These are phyloP conservation scores for Odontophorus gujanensis DNA, from an alignment of 2,113 vertebrate genomes.

Conservation along the genomic window DNA sequence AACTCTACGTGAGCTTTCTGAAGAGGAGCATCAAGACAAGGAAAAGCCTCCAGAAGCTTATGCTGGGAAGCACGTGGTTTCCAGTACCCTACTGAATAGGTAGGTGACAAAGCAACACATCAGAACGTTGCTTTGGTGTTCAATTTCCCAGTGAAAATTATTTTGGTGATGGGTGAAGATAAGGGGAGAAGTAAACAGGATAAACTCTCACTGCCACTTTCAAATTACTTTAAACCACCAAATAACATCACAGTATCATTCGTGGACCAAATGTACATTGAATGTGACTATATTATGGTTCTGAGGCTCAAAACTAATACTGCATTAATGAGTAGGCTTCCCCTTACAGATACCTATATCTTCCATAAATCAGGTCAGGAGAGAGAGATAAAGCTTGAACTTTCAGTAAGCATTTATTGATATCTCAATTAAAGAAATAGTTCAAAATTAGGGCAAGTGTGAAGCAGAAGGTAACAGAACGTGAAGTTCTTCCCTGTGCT, in stretches of 20 bases:
- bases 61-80: conserved; percentile 46
- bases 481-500: neutral
- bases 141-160: neutral
- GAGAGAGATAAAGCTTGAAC: neutral
- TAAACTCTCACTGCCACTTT: neutral
- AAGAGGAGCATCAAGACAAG: conserved; percentile 39
- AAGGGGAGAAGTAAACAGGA: neutral
- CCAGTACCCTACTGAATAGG: conserved; percentile 70
- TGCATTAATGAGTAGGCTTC: neutral
- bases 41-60: conserved; percentile 60
- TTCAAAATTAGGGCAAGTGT: neutral
- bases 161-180: neutral
- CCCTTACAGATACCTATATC: neutral
- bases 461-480: neutral
- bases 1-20: neutral
- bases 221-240: neutral
- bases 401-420: rapidly evolving
- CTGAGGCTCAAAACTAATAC: neutral
- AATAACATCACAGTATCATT: neutral
- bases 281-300: neutral
- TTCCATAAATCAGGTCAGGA: neutral
- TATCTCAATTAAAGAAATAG: neutral
- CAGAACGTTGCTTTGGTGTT: neutral
- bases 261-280: neutral
- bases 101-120: conserved; percentile 61